Evolutionary conservation across 2,888 invertebrate genomes (phyloP).

Genomic region (Ellobium chinense): DNA sequence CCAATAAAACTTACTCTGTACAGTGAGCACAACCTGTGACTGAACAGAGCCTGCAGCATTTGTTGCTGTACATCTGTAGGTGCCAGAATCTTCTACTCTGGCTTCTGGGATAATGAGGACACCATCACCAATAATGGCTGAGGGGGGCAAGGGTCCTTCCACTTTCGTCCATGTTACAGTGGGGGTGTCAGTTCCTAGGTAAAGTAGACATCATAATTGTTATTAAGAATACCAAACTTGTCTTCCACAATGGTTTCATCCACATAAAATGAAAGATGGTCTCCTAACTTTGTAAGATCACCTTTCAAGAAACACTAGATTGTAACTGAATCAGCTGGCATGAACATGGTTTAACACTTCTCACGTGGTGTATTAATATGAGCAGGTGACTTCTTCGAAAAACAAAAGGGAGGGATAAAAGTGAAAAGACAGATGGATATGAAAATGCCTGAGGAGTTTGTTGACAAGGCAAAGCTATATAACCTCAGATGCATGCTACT

Average conservation of each 20-base stretch:
- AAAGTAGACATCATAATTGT: too few species aligned
- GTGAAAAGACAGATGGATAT: too few species aligned
- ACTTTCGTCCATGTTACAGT: constrained; percentile 84
- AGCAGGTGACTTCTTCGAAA: too few species aligned
- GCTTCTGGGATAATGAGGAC: constrained; percentile 83
- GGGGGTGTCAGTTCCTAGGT: constrained; percentile 70
- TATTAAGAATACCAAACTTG: too few species aligned
- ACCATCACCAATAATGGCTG: constrained; percentile 80
- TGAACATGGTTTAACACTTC: too few species aligned
- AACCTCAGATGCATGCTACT: too few species aligned
- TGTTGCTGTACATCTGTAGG: constrained; percentile 85
- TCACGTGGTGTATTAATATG: too few species aligned
- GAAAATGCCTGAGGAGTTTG: too few species aligned
- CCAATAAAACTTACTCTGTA: constrained; percentile 66
- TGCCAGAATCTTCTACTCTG: constrained; percentile 84
- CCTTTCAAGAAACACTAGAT: background rate
- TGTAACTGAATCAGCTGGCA: background rate
- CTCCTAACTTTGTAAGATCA: background rate
- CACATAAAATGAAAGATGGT: background rate
- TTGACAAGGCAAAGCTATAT: too few species aligned
- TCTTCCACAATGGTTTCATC: too few species aligned
- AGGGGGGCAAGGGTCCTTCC: constrained; percentile 71
- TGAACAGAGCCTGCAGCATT: constrained; percentile 81
- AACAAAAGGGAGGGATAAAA: too few species aligned
- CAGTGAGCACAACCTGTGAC: constrained; percentile 81